Evolutionary conservation across 2,113 vertebrate genomes (phyloP).

Genomic region (Epinephelus cyanopodus): DNA sequence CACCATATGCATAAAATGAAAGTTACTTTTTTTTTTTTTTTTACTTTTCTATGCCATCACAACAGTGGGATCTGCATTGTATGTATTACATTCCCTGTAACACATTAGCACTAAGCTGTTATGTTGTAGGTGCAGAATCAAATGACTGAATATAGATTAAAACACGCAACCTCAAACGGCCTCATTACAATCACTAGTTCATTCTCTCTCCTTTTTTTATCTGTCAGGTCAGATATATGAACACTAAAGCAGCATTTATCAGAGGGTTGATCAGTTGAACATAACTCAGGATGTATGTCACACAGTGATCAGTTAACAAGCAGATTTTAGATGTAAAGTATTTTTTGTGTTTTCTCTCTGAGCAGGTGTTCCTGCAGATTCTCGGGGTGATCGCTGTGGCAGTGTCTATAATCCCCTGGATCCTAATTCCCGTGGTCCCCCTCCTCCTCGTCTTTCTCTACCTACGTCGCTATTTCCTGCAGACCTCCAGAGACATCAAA

Average conservation of each 20-base stretch:
- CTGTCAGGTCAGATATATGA: neutral
- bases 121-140: no score
- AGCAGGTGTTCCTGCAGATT: slow-evolving; percentile 89
- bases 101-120: no score
- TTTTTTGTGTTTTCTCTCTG: neutral
- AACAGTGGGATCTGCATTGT: no score
- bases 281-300: no score
- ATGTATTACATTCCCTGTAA: no score
- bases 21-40: no score
- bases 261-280: neutral
- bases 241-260: neutral
- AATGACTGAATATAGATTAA: no score
- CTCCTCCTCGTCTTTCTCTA: slow-evolving; percentile 87
- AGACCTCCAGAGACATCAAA: slow-evolving; percentile 91
- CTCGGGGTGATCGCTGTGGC: slow-evolving; percentile 87
- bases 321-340: neutral
- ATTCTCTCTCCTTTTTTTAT: neutral
- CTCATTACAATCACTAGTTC: neutral
- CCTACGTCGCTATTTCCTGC: slow-evolving; percentile 90
- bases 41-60: no score
- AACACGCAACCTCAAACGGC: no score
- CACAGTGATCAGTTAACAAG: neutral
- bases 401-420: slow-evolving; percentile 89
- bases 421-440: slow-evolving; percentile 88
- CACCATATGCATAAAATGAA: no score